phyloP scores from a whole-genome alignment of 2,797 vertebrate genomes.

The Melanotaenia maccullochi region DNA sequence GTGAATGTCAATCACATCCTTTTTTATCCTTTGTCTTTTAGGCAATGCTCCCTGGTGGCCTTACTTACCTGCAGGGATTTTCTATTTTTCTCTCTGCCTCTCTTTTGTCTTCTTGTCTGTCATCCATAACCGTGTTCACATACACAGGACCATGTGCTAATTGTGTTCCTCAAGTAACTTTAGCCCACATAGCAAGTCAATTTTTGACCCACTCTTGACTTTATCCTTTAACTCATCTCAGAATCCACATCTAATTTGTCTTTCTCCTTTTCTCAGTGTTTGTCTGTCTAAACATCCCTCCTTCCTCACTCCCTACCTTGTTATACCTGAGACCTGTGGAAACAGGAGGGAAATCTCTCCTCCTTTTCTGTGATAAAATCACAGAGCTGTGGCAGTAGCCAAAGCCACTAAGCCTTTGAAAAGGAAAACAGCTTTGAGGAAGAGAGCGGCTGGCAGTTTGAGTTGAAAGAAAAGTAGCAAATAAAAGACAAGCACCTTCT shows the following conservation, averaged over 20 bases:
- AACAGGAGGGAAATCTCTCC: constrained; percentile 57
- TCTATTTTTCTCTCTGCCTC: constrained; percentile 30
- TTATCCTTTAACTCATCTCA: constrained; percentile 39
- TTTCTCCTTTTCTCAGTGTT: constrained; percentile 24
- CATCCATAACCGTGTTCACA: constrained; percentile 40
- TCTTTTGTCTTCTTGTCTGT: constrained; percentile 37
- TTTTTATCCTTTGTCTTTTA: constrained; percentile 67
- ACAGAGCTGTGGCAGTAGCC: constrained; percentile 37
- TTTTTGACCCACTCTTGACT: constrained; percentile 35
- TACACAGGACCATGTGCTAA: constrained; percentile 57
- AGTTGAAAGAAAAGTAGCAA: constrained; percentile 42
- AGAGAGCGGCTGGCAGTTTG: constrained; percentile 58
- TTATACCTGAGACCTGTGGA: constrained; percentile 58
- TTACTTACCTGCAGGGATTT: constrained; percentile 65
- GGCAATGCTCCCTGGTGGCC: constrained; percentile 67
- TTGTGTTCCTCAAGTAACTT: constrained; percentile 49
- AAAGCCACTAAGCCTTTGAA: constrained; percentile 61
- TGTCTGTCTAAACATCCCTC: constrained; percentile 22
- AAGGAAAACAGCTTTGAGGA: constrained; percentile 49
- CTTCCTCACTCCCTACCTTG: constrained; percentile 40
- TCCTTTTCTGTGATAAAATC: constrained; percentile 67
- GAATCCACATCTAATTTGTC: constrained; percentile 54
- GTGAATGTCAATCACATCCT: constrained; percentile 75
- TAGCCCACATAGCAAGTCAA: constrained; percentile 27
- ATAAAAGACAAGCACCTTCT: constrained; percentile 54